Conservation (phyloP, 30 jellyfish, hydroid and myxozoan genomes). For the Rhopilema esculentum region DNA sequence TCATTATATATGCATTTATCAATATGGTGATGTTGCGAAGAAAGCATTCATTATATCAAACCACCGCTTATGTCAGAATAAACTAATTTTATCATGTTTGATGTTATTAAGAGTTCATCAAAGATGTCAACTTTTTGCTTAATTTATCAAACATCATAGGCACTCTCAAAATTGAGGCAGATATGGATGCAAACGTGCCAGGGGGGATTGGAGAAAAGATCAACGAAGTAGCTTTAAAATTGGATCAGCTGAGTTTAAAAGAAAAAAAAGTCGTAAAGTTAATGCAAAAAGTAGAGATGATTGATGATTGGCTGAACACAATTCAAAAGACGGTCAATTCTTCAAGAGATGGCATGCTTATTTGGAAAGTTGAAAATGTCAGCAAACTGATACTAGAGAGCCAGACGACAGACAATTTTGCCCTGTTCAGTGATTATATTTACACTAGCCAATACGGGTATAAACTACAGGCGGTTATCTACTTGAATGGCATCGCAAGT, state of each 20-base stretch:
- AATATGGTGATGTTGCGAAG: too few relatives aligned
- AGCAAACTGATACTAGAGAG: background rate
- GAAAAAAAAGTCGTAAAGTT: slow-evolving; percentile 29
- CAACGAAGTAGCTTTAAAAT: background rate
- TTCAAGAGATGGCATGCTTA: slow-evolving; percentile 43
- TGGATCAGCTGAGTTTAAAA: background rate
- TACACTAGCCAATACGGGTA: slow-evolving; percentile 67
- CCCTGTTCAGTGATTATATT: slow-evolving; percentile 37
- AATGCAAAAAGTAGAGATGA: slow-evolving; percentile 1
- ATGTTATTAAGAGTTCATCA: too few relatives aligned
- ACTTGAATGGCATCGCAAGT: slow-evolving; percentile 58
- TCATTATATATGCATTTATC: too few relatives aligned
- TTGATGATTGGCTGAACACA: slow-evolving; percentile 12
- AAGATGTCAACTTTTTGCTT: background rate
- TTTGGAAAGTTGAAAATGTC: slow-evolving; percentile 44
- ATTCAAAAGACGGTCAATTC: slow-evolving; percentile 7
- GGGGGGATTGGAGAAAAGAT: background rate
- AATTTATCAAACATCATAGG: background rate
- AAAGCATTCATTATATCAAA: too few relatives aligned
- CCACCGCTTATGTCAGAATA: too few relatives aligned
- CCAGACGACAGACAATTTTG: background rate
- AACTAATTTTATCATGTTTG: too few relatives aligned
- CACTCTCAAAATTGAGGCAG: background rate
- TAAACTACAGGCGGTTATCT: slow-evolving; percentile 48
- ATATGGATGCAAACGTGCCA: background rate